phyloP scores from a whole-genome alignment of 2,888 invertebrate genomes.

The Coenonympha arcania region DNA sequence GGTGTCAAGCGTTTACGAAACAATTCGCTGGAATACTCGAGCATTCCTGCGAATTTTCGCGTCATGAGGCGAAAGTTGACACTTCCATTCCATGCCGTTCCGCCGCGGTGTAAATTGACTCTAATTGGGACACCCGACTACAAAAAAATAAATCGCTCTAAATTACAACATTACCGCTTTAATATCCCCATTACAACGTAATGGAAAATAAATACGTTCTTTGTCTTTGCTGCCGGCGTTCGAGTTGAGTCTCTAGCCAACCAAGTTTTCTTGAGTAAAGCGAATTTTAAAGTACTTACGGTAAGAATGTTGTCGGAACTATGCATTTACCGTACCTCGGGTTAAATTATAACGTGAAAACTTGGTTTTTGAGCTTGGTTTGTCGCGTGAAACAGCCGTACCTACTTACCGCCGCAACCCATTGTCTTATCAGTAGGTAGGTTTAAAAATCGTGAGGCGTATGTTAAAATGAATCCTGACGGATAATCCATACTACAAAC shows the following conservation, averaged over 20 bases:
- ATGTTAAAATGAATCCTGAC: too few relatives aligned
- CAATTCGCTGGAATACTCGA: too few relatives aligned
- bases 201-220: constrained; percentile 7
- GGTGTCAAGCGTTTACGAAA: too few relatives aligned
- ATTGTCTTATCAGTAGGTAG: not conserved
- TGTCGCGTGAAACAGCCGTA: too few relatives aligned
- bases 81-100: too few relatives aligned
- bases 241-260: not conserved
- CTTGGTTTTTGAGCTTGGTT: not conserved
- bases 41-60: too few relatives aligned
- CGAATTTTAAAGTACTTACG: constrained; percentile 5
- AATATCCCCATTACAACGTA: constrained; percentile 5
- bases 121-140: not conserved
- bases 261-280: not conserved
- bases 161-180: constrained; percentile 2
- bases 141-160: constrained; percentile 4
- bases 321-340: not conserved
- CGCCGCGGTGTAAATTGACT: too few relatives aligned
- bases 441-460: too few relatives aligned
- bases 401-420: not conserved
- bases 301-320: not conserved
- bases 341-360: not conserved
- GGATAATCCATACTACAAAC: too few relatives aligned
- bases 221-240: constrained; percentile 1
- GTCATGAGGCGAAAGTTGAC: too few relatives aligned